phyloP scores from a whole-genome alignment of 2,113 vertebrate species.

The Mesitornis unicolor region DNA sequence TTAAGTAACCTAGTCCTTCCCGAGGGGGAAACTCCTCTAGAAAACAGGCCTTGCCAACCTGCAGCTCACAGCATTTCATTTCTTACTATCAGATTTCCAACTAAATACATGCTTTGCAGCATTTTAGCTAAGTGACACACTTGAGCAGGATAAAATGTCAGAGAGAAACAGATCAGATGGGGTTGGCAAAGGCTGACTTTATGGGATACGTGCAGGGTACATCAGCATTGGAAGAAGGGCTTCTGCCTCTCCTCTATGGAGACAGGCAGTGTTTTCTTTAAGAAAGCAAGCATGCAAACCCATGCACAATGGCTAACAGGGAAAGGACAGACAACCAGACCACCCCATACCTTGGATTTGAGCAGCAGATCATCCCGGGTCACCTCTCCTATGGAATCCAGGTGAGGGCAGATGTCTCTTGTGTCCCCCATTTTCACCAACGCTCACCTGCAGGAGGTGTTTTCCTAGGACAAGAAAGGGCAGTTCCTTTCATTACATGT shows the following conservation, averaged over 20 bases:
- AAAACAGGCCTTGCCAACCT: neutral
- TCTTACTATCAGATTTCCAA: neutral
- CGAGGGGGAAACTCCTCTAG: neutral
- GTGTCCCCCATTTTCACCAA: conserved; percentile 81
- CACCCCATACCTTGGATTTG: conserved; percentile 87
- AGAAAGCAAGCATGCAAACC: neutral
- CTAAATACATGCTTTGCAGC: neutral
- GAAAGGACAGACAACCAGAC: neutral
- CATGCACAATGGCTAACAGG: neutral
- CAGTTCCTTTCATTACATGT: neutral
- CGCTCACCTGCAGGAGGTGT: neutral
- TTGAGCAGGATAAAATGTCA: neutral
- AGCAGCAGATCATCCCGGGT: conserved; percentile 93
- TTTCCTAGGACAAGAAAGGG: neutral
- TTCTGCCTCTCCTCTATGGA: neutral
- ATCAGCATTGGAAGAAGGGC: neutral
- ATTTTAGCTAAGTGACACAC: neutral
- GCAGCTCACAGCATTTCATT: neutral
- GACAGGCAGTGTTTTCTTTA: neutral
- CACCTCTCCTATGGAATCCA: conserved; percentile 93
- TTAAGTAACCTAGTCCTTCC: neutral
- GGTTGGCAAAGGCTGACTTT: neutral
- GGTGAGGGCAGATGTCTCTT: conserved; percentile 86
- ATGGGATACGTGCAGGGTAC: neutral
- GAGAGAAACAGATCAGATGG: neutral